These are phyloP conservation scores for Calycopis cecrops DNA, from an alignment of 1,140 invertebrate species.

Conservation along the genomic window DNA sequence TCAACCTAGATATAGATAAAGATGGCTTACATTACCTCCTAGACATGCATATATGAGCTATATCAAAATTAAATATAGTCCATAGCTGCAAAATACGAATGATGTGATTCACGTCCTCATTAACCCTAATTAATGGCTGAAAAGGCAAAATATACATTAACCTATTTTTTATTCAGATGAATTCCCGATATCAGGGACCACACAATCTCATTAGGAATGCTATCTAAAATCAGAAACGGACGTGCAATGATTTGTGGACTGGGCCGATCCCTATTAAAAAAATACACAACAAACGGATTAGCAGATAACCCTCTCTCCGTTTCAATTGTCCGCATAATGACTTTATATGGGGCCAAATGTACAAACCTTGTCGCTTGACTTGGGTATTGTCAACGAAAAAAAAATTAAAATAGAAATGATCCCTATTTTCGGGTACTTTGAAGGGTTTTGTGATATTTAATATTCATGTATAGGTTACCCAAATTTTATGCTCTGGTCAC, in stretches of 20 bases:
- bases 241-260: constrained; percentile 5
- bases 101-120: no score
- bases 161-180: no score
- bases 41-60: no score
- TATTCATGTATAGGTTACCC: constrained; percentile 24
- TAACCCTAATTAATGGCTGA: no score
- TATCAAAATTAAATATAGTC: no score
- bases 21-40: no score
- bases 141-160: no score
- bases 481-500: constrained; percentile 15
- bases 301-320: constrained; percentile 35
- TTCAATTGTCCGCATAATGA: constrained; percentile 45
- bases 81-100: no score
- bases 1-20: no score
- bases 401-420: constrained; percentile 26
- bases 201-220: no score
- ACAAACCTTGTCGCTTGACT: constrained; percentile 38
- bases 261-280: not conserved
- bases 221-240: constrained; percentile 2
- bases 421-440: constrained; percentile 17
- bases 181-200: no score
- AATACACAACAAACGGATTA: constrained; percentile 31
- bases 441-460: constrained; percentile 24
- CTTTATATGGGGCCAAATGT: constrained; percentile 42
- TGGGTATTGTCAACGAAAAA: constrained; percentile 3